A percentile compares a stretch with the other conserved stretches of the same genome.
phyloP scores from a whole-genome alignment of 2,113 vertebrate species.

The Poeciliopsis turrubarensis region DNA sequence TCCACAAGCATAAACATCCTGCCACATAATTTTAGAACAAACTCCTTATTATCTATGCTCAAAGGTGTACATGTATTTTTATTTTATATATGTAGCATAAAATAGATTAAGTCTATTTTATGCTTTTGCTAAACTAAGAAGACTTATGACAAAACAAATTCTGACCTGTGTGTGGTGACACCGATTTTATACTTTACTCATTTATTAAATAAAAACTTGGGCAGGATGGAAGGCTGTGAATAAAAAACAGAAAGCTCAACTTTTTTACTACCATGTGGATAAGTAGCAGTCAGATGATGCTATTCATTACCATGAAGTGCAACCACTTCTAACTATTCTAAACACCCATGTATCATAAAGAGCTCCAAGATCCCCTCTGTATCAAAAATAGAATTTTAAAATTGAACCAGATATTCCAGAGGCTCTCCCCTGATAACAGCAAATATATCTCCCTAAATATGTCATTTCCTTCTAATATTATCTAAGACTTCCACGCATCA shows the following conservation, averaged over 20 bases:
- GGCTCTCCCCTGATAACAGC: background rate
- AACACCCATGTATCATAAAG: background rate
- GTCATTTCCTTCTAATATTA: background rate
- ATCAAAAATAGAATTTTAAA: too few species aligned
- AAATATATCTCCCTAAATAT: background rate
- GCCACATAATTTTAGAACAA: background rate
- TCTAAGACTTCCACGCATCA: background rate
- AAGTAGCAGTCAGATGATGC: too few species aligned
- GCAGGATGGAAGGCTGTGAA: too few species aligned
- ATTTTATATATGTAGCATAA: background rate
- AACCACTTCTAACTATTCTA: too few species aligned
- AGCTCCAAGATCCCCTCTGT: background rate
- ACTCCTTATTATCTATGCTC: background rate
- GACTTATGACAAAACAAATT: too few species aligned
- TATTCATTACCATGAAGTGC: too few species aligned
- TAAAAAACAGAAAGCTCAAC: too few species aligned
- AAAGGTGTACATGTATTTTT: background rate
- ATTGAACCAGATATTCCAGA: background rate
- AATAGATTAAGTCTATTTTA: background rate
- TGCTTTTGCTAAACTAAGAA: background rate
- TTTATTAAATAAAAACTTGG: too few species aligned
- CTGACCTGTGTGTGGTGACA: too few species aligned
- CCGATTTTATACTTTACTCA: too few species aligned
- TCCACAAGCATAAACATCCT: slow-evolving; percentile 14
- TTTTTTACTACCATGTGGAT: too few species aligned